Evolutionary conservation across 2,888 invertebrate genomes (phyloP).

Genomic region (Chaitophorus viminalis): DNA sequence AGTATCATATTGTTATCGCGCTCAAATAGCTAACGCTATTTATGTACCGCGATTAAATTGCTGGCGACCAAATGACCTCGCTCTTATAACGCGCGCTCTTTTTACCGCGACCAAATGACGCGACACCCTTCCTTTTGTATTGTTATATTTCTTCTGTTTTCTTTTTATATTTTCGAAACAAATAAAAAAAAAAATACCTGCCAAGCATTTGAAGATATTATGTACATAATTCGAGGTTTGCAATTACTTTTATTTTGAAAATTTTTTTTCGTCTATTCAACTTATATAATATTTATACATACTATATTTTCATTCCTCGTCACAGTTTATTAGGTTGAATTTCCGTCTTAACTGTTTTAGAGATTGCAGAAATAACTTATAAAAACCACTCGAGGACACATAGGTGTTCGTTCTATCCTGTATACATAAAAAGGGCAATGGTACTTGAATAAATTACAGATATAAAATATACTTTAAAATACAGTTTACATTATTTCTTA

Average conservation of each 20-base stretch:
- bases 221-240: conserved; percentile 21
- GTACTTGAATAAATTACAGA: conserved; percentile 24
- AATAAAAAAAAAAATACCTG: neutral
- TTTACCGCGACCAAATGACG: no score
- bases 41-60: no score
- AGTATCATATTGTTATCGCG: neutral
- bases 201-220: neutral
- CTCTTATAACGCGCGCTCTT: no score
- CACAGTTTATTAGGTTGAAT: neutral
- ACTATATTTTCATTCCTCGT: neutral
- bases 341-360: conserved; percentile 25
- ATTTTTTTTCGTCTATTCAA: conserved; percentile 3
- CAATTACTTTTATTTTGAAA: conserved; percentile 17
- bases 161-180: neutral
- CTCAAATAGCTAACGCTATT: no score
- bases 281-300: neutral
- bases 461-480: conserved; percentile 17
- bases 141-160: neutral
- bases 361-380: conserved; percentile 24
- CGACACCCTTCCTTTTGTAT: no score
- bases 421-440: neutral
- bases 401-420: neutral
- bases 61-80: no score
- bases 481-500: neutral
- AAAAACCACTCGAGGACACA: neutral